Evolutionary conservation across 2,113 vertebrate genomes (phyloP).

Genomic region (Lophotis ruficrista): DNA sequence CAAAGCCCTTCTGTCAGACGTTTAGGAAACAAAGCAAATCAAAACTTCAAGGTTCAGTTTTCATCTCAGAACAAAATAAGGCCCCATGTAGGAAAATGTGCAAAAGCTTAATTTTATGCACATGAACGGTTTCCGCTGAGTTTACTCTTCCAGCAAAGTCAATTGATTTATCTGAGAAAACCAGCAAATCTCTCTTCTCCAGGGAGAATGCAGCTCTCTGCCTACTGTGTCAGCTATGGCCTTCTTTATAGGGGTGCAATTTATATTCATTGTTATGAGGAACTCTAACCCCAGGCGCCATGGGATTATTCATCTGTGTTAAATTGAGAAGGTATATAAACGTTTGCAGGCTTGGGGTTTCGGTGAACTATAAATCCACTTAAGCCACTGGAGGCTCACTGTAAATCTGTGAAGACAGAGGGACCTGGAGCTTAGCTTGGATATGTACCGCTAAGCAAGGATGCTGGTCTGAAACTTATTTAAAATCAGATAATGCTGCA

Average conservation of each 20-base stretch:
- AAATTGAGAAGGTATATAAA: conserved; percentile 3
- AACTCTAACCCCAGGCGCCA: neutral
- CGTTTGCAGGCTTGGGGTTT: conserved; percentile 32
- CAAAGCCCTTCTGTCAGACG: neutral
- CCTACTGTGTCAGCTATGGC: neutral
- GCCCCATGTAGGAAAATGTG: neutral
- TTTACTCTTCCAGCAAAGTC: neutral
- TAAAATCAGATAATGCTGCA: neutral
- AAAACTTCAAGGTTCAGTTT: neutral
- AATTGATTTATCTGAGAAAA: conserved; percentile 41
- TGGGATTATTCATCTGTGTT: neutral
- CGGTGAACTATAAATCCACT: conserved; percentile 12
- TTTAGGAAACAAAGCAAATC: neutral
- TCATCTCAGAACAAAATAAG: neutral
- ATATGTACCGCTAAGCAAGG: neutral
- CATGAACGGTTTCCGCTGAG: neutral
- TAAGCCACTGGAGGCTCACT: conserved; percentile 24
- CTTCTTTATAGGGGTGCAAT: neutral
- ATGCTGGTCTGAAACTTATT: neutral
- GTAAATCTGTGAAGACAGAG: conserved; percentile 1
- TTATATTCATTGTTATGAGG: neutral
- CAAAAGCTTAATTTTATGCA: neutral
- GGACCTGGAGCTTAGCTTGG: neutral
- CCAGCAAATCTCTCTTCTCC: neutral
- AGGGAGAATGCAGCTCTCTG: neutral